phyloP scores from a whole-genome alignment of 2,888 invertebrate species.

The Coremacera marginata region DNA sequence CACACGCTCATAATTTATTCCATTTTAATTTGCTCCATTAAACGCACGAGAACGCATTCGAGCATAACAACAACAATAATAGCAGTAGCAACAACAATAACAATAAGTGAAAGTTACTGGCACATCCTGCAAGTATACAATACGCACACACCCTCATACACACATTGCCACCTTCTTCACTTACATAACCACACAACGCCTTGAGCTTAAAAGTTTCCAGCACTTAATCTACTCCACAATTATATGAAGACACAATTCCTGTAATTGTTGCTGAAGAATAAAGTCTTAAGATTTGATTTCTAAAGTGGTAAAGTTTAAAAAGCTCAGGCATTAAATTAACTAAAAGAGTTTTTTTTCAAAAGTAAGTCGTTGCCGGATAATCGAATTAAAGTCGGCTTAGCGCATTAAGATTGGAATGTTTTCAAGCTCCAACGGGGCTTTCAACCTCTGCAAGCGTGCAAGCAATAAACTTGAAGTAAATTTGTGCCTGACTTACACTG shows the following conservation, averaged over 20 bases:
- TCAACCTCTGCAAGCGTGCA: no score
- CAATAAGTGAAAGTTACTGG: not conserved
- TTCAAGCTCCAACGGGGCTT: no score
- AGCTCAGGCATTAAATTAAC: constrained; percentile 1
- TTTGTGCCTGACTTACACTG: not conserved
- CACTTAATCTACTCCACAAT: constrained; percentile 6
- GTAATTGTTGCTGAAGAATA: not conserved
- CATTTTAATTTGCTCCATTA: constrained; percentile 40
- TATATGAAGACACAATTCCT: not conserved
- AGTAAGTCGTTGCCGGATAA: not conserved
- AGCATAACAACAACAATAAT: not conserved
- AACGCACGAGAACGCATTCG: constrained; percentile 19
- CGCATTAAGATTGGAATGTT: no score
- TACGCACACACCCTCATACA: no score
- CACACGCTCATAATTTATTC: constrained; percentile 34
- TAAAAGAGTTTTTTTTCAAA: not conserved
- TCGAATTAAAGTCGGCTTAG: not conserved
- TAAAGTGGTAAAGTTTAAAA: not conserved
- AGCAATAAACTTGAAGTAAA: no score
- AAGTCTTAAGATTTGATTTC: constrained; percentile 4
- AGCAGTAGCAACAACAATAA: not conserved
- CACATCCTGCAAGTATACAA: not conserved
- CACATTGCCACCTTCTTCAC: no score
- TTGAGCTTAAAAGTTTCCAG: no score
- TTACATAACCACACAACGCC: no score